A percentile compares a stretch with the other conserved stretches of the same genome.
Evolutionary conservation across 2,797 vertebrate genomes (phyloP).

Genomic region (Pelochelys cantorii): DNA sequence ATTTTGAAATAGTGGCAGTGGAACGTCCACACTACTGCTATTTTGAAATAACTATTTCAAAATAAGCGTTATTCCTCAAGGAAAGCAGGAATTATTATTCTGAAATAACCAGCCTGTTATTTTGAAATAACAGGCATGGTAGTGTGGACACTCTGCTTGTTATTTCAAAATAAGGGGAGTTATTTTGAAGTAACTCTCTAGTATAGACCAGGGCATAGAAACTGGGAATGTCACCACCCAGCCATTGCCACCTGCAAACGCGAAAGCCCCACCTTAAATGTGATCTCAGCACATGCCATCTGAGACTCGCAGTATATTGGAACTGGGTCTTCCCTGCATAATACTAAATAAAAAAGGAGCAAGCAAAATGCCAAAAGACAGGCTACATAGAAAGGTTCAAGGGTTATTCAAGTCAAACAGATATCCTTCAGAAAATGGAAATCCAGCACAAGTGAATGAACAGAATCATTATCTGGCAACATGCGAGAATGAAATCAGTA

Average conservation of each 20-base stretch:
- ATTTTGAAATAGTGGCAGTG: no score
- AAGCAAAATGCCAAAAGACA: neutral
- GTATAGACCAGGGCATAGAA: no score
- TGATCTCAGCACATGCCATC: neutral
- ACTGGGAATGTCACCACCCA: accelerated
- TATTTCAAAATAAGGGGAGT: no score
- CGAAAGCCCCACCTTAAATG: neutral
- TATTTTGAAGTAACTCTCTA: no score
- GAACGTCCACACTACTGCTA: no score
- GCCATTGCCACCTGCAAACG: neutral
- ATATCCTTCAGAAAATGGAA: neutral
- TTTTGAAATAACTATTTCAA: no score
- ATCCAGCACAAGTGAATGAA: neutral
- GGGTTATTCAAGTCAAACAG: neutral
- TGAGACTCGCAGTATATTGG: neutral
- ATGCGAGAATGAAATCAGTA: neutral
- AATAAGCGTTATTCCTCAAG: no score
- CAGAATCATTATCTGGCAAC: neutral
- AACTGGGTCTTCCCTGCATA: neutral
- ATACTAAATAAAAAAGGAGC: neutral
- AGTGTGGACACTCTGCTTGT: no score
- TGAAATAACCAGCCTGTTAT: no score
- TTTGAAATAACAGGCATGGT: no score
- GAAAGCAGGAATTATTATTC: no score
- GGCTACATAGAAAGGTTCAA: accelerated